Percentiles rank a stretch among this genome's conserved stretches.
Evolutionary conservation across 2,888 invertebrate genomes (phyloP).

Genomic region (Drosophila hamatofila): DNA sequence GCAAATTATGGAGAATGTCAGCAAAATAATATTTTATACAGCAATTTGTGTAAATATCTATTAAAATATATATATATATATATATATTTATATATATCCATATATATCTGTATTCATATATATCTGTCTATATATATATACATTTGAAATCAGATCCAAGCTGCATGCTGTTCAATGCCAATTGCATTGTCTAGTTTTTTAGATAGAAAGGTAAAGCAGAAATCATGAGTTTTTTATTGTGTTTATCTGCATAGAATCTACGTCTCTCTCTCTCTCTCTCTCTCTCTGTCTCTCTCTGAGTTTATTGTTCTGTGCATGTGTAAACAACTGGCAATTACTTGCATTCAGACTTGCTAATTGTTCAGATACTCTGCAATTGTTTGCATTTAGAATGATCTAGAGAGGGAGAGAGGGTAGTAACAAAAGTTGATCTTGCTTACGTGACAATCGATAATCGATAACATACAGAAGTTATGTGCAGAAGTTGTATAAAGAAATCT

Average conservation of each 20-base stretch:
- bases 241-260: conserved; percentile 10
- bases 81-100: neutral
- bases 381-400: neutral
- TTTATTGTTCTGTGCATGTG: conserved; percentile 32
- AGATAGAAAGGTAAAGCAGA: conserved; percentile 42
- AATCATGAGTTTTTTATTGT: conserved; percentile 39
- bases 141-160: conserved; percentile 25
- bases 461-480: neutral
- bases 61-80: neutral
- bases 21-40: conserved; percentile 13
- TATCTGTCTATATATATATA: neutral
- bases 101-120: conserved; percentile 18
- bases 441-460: no score
- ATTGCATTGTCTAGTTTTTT: conserved; percentile 33
- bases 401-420: neutral
- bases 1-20: conserved; percentile 38
- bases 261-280: conserved; percentile 1
- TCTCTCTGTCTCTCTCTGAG: neutral
- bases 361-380: conserved; percentile 19
- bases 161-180: conserved; percentile 53
- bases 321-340: conserved; percentile 5
- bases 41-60: conserved; percentile 20
- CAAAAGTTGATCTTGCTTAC: no score
- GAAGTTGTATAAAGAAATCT: neutral
- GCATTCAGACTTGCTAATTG: conserved; percentile 2